These are phyloP conservation scores for Subanguina moxae DNA, from an alignment of 1,140 invertebrate species.

Conservation along the genomic window DNA sequence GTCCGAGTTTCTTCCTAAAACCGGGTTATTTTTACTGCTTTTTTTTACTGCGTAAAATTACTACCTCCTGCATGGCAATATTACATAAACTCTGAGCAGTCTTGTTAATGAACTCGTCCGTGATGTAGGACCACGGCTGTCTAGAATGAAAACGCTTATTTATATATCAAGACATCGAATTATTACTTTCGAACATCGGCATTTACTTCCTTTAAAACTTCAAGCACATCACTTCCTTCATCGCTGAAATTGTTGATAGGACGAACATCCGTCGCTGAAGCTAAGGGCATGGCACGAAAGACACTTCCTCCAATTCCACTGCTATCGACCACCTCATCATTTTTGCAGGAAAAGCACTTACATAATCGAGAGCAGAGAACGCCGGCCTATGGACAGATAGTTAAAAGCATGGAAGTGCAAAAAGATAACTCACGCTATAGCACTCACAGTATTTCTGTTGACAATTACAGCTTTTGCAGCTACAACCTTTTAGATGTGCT, in stretches of 20 bases:
- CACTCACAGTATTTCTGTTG: too few relatives aligned
- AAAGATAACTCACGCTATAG: too few relatives aligned
- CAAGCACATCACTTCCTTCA: conserved; percentile 39
- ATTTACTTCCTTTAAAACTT: conserved; percentile 26
- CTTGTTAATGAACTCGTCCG: conserved; percentile 86
- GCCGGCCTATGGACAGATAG: too few relatives aligned
- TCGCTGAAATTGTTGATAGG: conserved; percentile 33
- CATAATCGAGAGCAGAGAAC: too few relatives aligned
- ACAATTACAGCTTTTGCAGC: too few relatives aligned
- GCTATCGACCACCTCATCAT: conserved; percentile 68
- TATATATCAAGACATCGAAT: conserved; percentile 20
- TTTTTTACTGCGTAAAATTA: conserved; percentile 43
- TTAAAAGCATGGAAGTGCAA: too few relatives aligned
- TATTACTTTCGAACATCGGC: conserved; percentile 24
- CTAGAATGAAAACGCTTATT: conserved; percentile 64
- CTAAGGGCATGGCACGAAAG: conserved; percentile 48
- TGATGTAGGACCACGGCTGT: conserved; percentile 72
- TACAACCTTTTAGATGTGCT: too few relatives aligned
- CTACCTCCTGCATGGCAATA: conserved; percentile 77
- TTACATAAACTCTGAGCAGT: conserved; percentile 89
- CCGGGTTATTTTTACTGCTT: neutral
- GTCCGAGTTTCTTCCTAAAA: conserved; percentile 18
- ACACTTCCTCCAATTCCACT: conserved; percentile 61
- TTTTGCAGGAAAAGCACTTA: too few relatives aligned
- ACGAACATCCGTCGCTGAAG: conserved; percentile 39